Conservation (phyloP, 1,140 invertebrate genomes). For the Eriocheir sinensis region DNA sequence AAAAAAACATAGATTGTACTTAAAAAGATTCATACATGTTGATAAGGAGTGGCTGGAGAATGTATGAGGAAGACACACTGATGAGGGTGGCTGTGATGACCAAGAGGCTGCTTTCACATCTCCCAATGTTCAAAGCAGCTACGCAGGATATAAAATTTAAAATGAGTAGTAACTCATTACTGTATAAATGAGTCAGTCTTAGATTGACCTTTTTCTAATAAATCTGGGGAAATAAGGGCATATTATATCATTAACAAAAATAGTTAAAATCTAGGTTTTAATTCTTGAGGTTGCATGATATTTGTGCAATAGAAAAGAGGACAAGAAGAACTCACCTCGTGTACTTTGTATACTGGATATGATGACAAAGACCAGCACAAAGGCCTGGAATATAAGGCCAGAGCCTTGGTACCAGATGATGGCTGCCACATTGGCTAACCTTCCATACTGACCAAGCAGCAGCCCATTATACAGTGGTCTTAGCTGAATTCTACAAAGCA, state of each 20-base stretch:
- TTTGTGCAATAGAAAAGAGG: not conserved
- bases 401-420: conserved; percentile 65
- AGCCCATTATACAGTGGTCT: conserved; percentile 47
- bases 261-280: not conserved
- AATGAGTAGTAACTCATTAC: not conserved
- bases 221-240: not conserved
- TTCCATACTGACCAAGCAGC: conserved; percentile 70
- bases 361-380: conserved; percentile 58
- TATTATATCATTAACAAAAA: not conserved
- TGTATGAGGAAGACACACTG: not conserved
- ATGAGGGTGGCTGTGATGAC: conserved; percentile 27
- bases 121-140: conserved; percentile 57
- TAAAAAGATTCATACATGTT: not conserved
- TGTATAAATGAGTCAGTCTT: not conserved
- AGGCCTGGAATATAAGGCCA: conserved; percentile 49
- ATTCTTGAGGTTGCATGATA: not conserved
- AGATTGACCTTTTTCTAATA: not conserved
- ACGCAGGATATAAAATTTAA: not conserved
- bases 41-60: conserved; percentile 25
- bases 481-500: conserved; percentile 1
- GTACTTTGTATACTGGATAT: conserved; percentile 63
- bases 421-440: conserved; percentile 67
- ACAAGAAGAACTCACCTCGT: conserved; percentile 53
- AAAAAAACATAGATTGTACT: too few relatives aligned
- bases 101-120: not conserved